Evolutionary conservation across 2,888 invertebrate genomes (phyloP), one percentile per base, ranked within the genome.

Genomic region (Herminia tarsipennalis): DNA sequence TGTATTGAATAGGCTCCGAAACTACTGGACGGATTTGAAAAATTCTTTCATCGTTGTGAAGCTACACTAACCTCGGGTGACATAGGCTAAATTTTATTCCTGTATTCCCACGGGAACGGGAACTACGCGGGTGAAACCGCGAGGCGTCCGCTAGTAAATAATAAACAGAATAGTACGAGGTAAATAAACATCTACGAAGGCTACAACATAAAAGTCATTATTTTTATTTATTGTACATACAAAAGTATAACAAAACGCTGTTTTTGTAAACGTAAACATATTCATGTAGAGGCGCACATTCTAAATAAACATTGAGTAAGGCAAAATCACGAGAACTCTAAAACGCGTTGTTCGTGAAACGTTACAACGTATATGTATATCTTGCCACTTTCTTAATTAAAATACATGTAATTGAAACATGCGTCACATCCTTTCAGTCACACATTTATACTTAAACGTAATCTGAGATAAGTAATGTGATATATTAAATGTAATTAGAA

Each of bases 331-430:
- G 39, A 22, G 13, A 20, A 1, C n/a, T n/a, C 25, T 25, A 12
- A 13, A 33, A 40, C 25, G 24, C 25, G 14, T 34, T 33, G 41
- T 34, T 27, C 20, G 9, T 20, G 16, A 18, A 27, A 33, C 33
- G 33, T 27, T 33, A 27, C 18, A 16, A 16, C 18, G 18, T 20
- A 6, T 27, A 36, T 12, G 21, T 51, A 49, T 49, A 55, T 48
- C 57, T 49, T 57, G 48, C 50, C 25, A 59, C 53, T 48, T 56
- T 62, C 55, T 60, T 59, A 63, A 65, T 65, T 62, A 63, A 70
- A 65, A 52, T 55, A 52, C 45, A 39, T 57, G 35, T 56, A 63
- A 57, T 61, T 57, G 56, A 60, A 68, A 66, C 64, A 58, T 47
- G 49, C 43, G 24, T 36, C 24, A 43, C 43, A 30, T 33, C 18